These are phyloP conservation scores for Tangara arthus DNA, from an alignment of 2,797 vertebrate species.

Conservation along the genomic window DNA sequence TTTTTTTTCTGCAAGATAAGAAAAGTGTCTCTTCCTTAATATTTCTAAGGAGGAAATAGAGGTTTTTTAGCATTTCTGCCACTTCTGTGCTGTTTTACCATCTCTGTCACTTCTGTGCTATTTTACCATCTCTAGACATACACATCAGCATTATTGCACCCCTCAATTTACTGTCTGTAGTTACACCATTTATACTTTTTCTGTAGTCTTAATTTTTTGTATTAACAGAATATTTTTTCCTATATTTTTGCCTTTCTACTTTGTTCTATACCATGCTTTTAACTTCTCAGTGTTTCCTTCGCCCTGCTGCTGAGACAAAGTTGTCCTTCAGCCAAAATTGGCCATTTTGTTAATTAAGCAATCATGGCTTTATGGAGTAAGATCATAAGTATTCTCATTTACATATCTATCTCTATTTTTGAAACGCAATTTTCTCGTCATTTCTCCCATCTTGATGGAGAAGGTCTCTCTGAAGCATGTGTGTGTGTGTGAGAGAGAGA, in stretches of 20 bases:
- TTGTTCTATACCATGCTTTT: neutral
- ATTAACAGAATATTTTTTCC: neutral
- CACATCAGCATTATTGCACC: neutral
- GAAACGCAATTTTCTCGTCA: neutral
- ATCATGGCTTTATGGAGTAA: neutral
- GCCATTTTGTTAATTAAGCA: conserved; percentile 21
- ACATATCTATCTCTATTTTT: conserved; percentile 1
- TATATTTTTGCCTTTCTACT: neutral
- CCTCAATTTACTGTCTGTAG: neutral
- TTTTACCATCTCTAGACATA: neutral
- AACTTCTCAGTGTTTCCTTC: neutral
- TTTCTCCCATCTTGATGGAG: neutral
- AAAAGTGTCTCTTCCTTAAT: neutral
- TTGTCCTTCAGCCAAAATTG: neutral
- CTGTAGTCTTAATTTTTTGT: neutral
- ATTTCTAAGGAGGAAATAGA: neutral
- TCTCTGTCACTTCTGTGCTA: neutral
- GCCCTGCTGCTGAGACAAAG: neutral
- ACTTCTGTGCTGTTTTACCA: neutral
- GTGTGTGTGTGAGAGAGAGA: neutral
- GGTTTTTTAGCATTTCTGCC: neutral
- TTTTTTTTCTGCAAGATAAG: neutral
- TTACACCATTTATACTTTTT: neutral
- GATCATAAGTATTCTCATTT: neutral
- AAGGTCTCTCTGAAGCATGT: neutral